Percentiles rank a stretch among this genome's conserved stretches.
These are phyloP conservation scores for Lycophotia porphyrea DNA, from an alignment of 2,888 invertebrate species.

Conservation along the genomic window DNA sequence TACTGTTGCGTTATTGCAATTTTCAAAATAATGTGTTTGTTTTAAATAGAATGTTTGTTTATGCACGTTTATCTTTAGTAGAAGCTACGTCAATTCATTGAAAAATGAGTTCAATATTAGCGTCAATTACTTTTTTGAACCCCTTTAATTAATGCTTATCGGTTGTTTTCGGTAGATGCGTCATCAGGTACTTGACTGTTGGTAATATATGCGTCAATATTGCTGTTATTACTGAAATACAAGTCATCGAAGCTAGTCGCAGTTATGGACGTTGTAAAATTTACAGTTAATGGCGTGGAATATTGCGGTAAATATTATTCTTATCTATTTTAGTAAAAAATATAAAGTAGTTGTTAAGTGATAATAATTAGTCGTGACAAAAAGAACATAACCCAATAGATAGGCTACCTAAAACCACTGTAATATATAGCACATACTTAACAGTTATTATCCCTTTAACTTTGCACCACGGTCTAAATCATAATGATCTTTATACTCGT, in stretches of 20 bases:
- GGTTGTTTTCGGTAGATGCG: background rate
- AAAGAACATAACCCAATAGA: background rate
- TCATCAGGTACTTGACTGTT: background rate
- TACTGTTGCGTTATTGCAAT: background rate
- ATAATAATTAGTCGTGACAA: background rate
- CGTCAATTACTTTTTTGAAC: background rate
- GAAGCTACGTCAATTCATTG: constrained; percentile 3
- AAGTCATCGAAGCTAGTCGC: constrained; percentile 5
- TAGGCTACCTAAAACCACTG: background rate
- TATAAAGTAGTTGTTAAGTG: background rate
- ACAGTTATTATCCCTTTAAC: background rate
- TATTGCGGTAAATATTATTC: constrained; percentile 52
- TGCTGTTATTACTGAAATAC: background rate
- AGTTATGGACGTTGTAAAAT: constrained; percentile 52
- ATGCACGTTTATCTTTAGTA: background rate
- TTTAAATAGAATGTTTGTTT: background rate
- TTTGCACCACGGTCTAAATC: background rate
- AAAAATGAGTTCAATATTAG: constrained; percentile 11
- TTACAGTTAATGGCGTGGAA: constrained; percentile 60
- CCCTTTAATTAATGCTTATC: constrained; percentile 17
- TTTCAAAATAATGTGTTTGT: background rate
- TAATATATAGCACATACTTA: background rate
- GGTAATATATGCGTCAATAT: background rate
- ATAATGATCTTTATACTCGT: background rate
- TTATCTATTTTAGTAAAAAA: background rate